A percentile compares a stretch with the other conserved stretches of the same genome.
Evolutionary conservation across 2,113 vertebrate genomes (phyloP).

Genomic region (Notothenia coriiceps): DNA sequence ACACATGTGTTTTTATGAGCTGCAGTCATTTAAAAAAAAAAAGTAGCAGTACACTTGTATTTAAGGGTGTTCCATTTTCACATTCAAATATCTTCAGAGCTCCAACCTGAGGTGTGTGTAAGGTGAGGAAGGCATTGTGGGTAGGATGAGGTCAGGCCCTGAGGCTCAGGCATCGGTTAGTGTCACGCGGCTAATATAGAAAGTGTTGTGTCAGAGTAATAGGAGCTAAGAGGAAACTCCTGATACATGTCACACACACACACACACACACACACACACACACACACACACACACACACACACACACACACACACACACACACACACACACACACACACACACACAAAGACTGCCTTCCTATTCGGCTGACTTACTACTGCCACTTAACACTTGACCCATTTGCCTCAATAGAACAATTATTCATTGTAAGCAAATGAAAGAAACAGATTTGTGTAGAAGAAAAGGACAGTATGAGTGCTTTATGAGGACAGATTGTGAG

Average conservation of each 20-base stretch:
- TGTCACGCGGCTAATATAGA: constrained; percentile 66
- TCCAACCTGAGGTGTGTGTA: neutral
- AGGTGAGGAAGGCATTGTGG: constrained; percentile 17
- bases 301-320: constrained; percentile 18
- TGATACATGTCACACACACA: constrained; percentile 27
- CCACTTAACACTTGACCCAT: constrained; percentile 24
- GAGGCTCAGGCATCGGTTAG: constrained; percentile 35
- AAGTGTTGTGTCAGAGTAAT: constrained; percentile 73
- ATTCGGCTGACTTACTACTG: constrained; percentile 27
- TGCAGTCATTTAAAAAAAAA: neutral
- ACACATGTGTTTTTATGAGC: neutral
- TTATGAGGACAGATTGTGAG: constrained; percentile 41
- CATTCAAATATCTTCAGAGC: neutral
- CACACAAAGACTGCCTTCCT: constrained; percentile 20
- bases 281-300: constrained; percentile 17
- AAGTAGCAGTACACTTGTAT: neutral
- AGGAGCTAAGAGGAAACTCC: constrained; percentile 59
- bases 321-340: constrained; percentile 27
- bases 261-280: constrained; percentile 25
- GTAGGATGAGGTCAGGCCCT: constrained; percentile 28
- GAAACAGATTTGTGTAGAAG: neutral
- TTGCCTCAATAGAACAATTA: constrained; percentile 19
- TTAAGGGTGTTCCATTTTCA: neutral
- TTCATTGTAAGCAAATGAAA: constrained; percentile 19
- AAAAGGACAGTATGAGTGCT: neutral